Percentiles rank a stretch among this genome's conserved stretches.
Evolutionary conservation across 2,888 invertebrate genomes (phyloP).

Genomic region (Strigamia transsilvanica): DNA sequence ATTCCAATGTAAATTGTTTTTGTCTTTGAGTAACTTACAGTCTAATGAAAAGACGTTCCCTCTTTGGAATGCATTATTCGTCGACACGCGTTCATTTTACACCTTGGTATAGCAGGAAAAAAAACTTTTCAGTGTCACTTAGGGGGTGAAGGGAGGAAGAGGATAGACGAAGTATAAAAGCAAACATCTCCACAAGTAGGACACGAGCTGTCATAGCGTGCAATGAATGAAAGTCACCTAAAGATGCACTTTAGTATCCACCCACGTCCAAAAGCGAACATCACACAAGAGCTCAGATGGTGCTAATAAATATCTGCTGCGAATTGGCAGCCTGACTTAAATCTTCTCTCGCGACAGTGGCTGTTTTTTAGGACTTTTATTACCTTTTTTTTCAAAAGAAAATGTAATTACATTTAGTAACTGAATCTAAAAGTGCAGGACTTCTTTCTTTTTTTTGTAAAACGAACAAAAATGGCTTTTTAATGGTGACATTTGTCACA

Average conservation of each 20-base stretch:
- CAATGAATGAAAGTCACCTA: conserved; percentile 32
- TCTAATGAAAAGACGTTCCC: background rate
- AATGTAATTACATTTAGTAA: conserved; percentile 6
- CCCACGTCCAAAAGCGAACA: conserved; percentile 22
- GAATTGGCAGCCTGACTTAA: background rate
- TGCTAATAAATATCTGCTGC: conserved; percentile 20
- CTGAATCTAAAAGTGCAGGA: background rate
- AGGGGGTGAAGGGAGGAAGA: background rate
- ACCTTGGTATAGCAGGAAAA: background rate
- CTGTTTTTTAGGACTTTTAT: background rate
- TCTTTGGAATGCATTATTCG: conserved; percentile 31
- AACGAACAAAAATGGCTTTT: background rate
- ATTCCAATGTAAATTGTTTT: conserved; percentile 19
- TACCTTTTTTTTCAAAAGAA: background rate
- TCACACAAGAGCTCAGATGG: background rate
- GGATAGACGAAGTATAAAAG: background rate
- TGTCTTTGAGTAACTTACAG: background rate
- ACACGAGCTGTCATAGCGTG: conserved; percentile 32
- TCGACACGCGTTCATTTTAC: background rate
- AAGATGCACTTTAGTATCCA: conserved; percentile 35
- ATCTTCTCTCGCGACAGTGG: conserved; percentile 7
- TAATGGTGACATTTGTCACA: background rate
- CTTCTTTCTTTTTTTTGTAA: background rate
- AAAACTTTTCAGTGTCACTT: conserved; percentile 10
- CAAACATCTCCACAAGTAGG: conserved; percentile 20